Evolutionary conservation across 2,113 vertebrate genomes (phyloP).

Genomic region (Lipophrys pholis): DNA sequence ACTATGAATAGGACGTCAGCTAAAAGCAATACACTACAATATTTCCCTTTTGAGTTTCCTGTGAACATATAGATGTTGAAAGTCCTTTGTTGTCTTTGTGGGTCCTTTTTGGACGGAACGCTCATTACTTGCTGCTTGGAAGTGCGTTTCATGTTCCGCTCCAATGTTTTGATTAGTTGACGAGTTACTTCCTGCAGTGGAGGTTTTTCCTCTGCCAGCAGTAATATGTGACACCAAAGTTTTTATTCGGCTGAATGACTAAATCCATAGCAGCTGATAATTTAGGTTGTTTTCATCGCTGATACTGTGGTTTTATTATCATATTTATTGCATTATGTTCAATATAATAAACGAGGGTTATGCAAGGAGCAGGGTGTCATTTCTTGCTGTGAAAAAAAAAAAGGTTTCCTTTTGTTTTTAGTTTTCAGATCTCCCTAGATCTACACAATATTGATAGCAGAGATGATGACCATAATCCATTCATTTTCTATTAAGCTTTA

Average conservation of each 20-base stretch:
- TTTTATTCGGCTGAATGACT: constrained; percentile 17
- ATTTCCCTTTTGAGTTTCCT: background rate
- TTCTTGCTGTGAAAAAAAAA: no score
- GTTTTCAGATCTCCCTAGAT: no score
- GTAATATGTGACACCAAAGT: constrained; percentile 6
- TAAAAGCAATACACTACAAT: background rate
- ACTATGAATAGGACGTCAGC: background rate
- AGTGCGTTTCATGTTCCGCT: background rate
- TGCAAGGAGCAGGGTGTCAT: no score
- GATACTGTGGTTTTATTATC: no score
- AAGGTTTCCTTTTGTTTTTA: no score
- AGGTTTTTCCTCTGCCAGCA: constrained; percentile 23
- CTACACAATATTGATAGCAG: no score
- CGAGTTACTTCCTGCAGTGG: constrained; percentile 36
- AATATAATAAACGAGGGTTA: no score
- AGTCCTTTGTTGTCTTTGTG: background rate
- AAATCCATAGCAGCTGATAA: background rate
- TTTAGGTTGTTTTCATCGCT: no score
- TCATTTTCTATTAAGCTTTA: no score
- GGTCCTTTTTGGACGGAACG: constrained; percentile 1
- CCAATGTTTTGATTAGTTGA: constrained; percentile 19
- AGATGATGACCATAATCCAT: no score
- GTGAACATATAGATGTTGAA: background rate
- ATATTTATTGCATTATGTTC: no score
- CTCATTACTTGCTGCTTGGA: constrained; percentile 5